phyloP scores from a whole-genome alignment of 2,888 invertebrate genomes.

The Hemistola chrysoprasaria region DNA sequence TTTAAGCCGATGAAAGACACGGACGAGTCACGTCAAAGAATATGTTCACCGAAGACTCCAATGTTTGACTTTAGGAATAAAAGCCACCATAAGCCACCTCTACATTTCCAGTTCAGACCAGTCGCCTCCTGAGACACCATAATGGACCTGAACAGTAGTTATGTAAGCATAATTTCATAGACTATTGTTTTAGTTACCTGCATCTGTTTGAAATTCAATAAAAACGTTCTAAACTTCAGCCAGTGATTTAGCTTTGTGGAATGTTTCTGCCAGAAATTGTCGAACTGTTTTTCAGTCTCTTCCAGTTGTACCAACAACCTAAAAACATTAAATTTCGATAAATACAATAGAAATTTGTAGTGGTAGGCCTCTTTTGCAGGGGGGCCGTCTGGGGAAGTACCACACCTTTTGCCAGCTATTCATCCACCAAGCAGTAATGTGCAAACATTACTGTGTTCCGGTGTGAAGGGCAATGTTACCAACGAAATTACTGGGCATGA shows the following conservation, averaged over 20 bases:
- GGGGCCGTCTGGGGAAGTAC: too few relatives aligned
- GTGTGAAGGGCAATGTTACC: too few relatives aligned
- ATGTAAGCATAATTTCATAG: conserved; percentile 1
- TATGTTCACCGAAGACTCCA: conserved; percentile 67
- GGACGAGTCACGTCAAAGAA: conserved; percentile 43
- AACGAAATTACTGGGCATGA: too few relatives aligned
- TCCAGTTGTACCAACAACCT: conserved; percentile 95
- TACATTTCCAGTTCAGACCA: conserved; percentile 64
- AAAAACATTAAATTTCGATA: too few relatives aligned
- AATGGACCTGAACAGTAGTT: background rate
- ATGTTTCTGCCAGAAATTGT: conserved; percentile 97
- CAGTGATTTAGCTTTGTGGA: conserved; percentile 94
- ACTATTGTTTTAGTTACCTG: conserved; percentile 78
- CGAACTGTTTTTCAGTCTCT: conserved; percentile 96
- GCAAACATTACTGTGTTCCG: too few relatives aligned
- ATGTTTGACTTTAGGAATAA: conserved; percentile 67
- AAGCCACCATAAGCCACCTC: conserved; percentile 22
- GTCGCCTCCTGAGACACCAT: conserved; percentile 43
- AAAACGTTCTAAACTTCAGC: conserved; percentile 94
- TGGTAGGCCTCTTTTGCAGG: too few relatives aligned
- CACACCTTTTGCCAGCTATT: too few relatives aligned
- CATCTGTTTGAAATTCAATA: conserved; percentile 96
- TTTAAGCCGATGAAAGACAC: conserved; percentile 64
- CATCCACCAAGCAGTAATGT: too few relatives aligned
- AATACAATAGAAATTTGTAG: too few relatives aligned